Conservation (phyloP, 1,140 invertebrate genomes). For the Platyura marginata region DNA sequence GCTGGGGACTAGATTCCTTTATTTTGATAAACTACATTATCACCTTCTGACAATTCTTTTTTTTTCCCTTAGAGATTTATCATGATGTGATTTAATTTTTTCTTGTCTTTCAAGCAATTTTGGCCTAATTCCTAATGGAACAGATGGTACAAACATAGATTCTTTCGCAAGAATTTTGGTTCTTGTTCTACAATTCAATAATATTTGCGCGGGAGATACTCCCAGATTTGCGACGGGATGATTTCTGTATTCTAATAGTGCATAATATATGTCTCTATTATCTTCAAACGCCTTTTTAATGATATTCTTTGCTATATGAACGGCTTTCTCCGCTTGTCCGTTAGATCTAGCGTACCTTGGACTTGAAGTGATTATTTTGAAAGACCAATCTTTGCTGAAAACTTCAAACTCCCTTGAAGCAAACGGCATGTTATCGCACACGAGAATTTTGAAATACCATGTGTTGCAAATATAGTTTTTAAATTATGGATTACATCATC, state of each 20-base stretch:
- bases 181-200: conserved; percentile 5
- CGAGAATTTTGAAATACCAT: conserved; percentile 13
- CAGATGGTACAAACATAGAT: neutral
- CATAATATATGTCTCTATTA: conserved; percentile 5
- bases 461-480: conserved; percentile 11
- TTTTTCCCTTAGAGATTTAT: too few species aligned
- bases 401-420: conserved; percentile 9
- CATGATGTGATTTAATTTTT: too few species aligned
- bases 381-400: conserved; percentile 10
- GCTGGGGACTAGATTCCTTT: too few species aligned
- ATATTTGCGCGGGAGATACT: conserved; percentile 7
- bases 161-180: conserved; percentile 5
- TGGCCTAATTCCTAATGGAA: too few species aligned
- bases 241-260: conserved; percentile 6
- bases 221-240: conserved; percentile 3
- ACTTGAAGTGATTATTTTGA: conserved; percentile 10
- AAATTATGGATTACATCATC: conserved; percentile 8
- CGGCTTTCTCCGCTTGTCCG: conserved; percentile 12
- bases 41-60: too few species aligned
- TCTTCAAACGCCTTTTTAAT: conserved; percentile 11
- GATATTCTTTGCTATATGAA: conserved; percentile 12
- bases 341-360: conserved; percentile 14
- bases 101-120: too few species aligned
- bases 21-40: too few species aligned
- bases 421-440: conserved; percentile 14